These are phyloP conservation scores for Grammatotria lemairii DNA, from an alignment of 2,113 vertebrate genomes.

Conservation along the genomic window DNA sequence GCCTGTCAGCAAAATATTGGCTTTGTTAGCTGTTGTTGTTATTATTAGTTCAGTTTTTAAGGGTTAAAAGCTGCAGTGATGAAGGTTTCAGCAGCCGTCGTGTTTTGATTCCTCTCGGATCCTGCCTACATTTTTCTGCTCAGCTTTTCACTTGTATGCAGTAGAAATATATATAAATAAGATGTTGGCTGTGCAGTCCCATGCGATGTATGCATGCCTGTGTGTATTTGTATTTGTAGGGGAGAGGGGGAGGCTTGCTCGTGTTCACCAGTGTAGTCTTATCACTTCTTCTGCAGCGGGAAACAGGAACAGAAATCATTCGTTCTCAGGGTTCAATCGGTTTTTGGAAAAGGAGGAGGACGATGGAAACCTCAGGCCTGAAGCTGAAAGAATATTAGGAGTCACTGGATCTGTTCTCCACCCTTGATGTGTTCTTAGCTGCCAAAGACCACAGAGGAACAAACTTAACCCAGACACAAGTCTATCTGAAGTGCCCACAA, in stretches of 20 bases:
- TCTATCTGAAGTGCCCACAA: conserved; percentile 84
- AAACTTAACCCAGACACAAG: conserved; percentile 16
- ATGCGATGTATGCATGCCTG: not conserved
- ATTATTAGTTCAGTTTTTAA: conserved; percentile 16
- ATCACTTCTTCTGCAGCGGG: conserved; percentile 52
- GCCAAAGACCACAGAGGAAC: conserved; percentile 82
- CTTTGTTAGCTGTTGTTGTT: not conserved
- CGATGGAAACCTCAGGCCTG: conserved; percentile 61
- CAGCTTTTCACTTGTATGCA: not conserved
- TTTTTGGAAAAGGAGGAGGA: not conserved
- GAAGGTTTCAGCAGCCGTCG: not conserved
- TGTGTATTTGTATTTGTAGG: not conserved
- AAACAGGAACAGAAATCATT: conserved; percentile 55
- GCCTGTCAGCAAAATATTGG: not conserved
- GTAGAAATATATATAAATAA: not conserved
- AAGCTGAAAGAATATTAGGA: conserved; percentile 66
- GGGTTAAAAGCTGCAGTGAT: not conserved
- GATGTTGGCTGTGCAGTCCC: not conserved
- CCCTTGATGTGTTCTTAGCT: conserved; percentile 84
- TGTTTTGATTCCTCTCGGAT: not conserved
- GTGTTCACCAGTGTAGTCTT: conserved; percentile 15
- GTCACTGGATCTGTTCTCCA: conserved; percentile 86
- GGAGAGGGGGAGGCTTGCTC: not conserved
- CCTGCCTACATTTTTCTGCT: not conserved
- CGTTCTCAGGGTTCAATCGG: conserved; percentile 70